Base-by-base conservation (phyloP, 1,140 invertebrate genomes). In the Branchinecta lindahli region DNA sequence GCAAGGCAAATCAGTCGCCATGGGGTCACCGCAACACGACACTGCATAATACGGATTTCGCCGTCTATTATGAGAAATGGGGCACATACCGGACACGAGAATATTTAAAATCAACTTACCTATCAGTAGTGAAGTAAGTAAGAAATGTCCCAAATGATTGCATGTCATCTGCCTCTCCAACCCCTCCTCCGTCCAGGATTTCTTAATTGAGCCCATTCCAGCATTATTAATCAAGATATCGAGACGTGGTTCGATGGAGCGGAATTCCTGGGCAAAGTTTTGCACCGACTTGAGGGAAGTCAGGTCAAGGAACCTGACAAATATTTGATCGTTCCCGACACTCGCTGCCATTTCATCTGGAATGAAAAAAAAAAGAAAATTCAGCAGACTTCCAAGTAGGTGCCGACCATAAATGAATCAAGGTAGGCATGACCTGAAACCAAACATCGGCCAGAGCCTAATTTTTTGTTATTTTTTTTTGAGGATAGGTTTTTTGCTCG, bases 141-240 rank as follows among this genome's bases (percentile, higher is more conserved):
- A 20, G 18, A 61, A 61, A 61, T 61, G 52, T 3, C 52, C 52
- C 12, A 61, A 61, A 20, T 61, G 18, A 61, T 61, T 61, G 52
- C 52, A 61, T 6, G 52, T 20, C 52, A 61, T 61, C 18, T 61
- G 52, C 12, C 12, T 61, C 18, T 61, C 52, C 52, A 61, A 20
- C 6, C 52, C 52, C 4, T 61, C 52, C 4, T 12, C 12, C 12
- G 52, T 61, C 52, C 12, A 61, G 18, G 52, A 61, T 20, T 61
- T 61, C 18, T 61, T 61, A 15, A 61, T 61, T 61, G 52, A 12
- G 6, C 12, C 52, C 52, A 61, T 61, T 61, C 52, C 88, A 2
- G 89, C 90, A 77, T 92, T 93, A 75, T 92, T 90, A 65, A 93
- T 83, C 3, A 94, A 79, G 44, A 92, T 85, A 77, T 94, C 86